Evolutionary conservation across 2,797 vertebrate genomes (phyloP).

Genomic region (Danio aesculapii): DNA sequence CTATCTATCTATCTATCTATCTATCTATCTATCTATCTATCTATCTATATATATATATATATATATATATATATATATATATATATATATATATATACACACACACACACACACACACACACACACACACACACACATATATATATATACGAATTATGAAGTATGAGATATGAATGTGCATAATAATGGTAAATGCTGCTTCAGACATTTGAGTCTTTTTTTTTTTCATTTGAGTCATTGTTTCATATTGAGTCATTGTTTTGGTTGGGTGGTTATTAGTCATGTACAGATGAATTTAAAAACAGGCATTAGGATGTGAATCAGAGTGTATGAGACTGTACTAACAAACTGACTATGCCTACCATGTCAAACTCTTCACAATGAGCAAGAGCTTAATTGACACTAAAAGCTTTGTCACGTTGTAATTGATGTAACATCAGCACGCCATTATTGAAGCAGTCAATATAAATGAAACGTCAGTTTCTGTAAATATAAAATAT

Average conservation of each 20-base stretch:
- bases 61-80: too few relatives aligned
- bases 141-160: not conserved
- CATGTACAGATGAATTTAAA: conserved; percentile 48
- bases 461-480: conserved; percentile 1
- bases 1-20: too few relatives aligned
- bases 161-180: not conserved
- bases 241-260: conserved; percentile 63
- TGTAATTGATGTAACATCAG: not conserved
- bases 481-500: not conserved
- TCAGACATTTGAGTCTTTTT: conserved; percentile 46
- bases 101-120: too few relatives aligned
- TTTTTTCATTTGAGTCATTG: too few relatives aligned
- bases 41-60: too few relatives aligned
- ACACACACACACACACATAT: too few relatives aligned
- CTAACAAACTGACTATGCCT: conserved; percentile 51
- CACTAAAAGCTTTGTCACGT: conserved; percentile 20
- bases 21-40: too few relatives aligned
- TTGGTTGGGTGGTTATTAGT: conserved; percentile 53
- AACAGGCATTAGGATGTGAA: conserved; percentile 66
- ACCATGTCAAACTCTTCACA: conserved; percentile 17
- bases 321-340: conserved; percentile 62
- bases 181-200: conserved; percentile 50
- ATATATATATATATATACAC: too few relatives aligned
- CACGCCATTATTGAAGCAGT: not conserved
- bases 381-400: conserved; percentile 5